Conservation (phyloP, 2,797 vertebrate genomes). For the Crax fasciolata region DNA sequence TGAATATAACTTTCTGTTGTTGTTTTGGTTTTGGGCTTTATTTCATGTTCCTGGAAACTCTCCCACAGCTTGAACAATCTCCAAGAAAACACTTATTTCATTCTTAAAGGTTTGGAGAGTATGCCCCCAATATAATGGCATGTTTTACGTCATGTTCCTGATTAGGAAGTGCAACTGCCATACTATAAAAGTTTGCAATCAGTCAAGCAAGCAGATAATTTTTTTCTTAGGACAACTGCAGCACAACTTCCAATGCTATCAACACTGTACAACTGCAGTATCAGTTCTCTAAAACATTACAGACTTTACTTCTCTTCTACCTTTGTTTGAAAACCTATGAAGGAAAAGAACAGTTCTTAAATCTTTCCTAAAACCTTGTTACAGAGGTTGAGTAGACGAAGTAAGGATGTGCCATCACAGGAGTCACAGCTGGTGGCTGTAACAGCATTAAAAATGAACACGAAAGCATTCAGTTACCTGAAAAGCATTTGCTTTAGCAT, state of each 20-base stretch:
- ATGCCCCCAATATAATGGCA: no score
- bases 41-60: background rate
- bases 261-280: accelerated
- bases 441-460: background rate
- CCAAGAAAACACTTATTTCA: background rate
- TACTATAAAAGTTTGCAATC: background rate
- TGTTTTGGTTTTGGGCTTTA: background rate
- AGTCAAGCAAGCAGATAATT: background rate
- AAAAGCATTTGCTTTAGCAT: conserved; percentile 99
- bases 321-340: background rate
- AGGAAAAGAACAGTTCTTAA: background rate
- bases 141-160: accelerated
- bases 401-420: background rate
- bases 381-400: accelerated
- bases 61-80: background rate
- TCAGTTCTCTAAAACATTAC: background rate
- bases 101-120: background rate
- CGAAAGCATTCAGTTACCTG: conserved; percentile 81
- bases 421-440: accelerated
- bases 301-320: background rate
- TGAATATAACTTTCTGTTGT: background rate
- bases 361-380: background rate
- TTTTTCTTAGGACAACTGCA: background rate
- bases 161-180: background rate
- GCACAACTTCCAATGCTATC: background rate